phyloP scores from a whole-genome alignment of 2,797 vertebrate genomes.

The Anas bahamensis region DNA sequence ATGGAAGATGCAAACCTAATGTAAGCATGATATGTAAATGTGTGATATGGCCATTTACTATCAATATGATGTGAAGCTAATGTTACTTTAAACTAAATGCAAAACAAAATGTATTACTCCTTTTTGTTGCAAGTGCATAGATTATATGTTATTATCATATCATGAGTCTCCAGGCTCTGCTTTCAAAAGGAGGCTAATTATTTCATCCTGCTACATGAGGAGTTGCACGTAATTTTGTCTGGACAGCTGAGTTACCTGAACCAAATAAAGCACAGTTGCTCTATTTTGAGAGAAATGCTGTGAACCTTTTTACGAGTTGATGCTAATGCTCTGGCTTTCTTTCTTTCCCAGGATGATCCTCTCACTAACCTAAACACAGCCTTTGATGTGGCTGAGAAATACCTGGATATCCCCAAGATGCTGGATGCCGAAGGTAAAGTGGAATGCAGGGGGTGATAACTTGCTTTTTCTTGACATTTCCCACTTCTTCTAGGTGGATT shows the following conservation, averaged over 20 bases:
- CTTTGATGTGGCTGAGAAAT: slow-evolving; percentile 94
- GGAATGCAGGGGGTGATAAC: slow-evolving; percentile 7
- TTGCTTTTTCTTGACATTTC: neutral
- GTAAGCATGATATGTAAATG: neutral
- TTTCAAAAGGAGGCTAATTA: slow-evolving; percentile 9
- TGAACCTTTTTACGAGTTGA: neutral
- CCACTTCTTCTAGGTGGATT: slow-evolving; percentile 11
- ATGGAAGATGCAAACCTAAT: slow-evolving; percentile 7
- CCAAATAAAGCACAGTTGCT: neutral
- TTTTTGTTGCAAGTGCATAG: neutral
- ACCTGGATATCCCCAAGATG: slow-evolving; percentile 97
- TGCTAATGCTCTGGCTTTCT: slow-evolving; percentile 7
- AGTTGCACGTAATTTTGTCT: neutral
- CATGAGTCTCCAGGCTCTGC: neutral
- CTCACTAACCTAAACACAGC: slow-evolving; percentile 96
- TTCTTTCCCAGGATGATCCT: slow-evolving; percentile 87
- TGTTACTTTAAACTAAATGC: neutral
- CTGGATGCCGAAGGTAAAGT: slow-evolving; percentile 93
- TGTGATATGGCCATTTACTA: neutral
- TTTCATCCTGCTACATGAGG: neutral
- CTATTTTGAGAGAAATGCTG: neutral
- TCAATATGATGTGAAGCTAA: neutral
- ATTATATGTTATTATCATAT: neutral
- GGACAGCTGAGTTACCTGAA: neutral
- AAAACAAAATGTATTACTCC: neutral